phyloP scores from a whole-genome alignment of 1,140 invertebrate species.

The Drosophila nannoptera region DNA sequence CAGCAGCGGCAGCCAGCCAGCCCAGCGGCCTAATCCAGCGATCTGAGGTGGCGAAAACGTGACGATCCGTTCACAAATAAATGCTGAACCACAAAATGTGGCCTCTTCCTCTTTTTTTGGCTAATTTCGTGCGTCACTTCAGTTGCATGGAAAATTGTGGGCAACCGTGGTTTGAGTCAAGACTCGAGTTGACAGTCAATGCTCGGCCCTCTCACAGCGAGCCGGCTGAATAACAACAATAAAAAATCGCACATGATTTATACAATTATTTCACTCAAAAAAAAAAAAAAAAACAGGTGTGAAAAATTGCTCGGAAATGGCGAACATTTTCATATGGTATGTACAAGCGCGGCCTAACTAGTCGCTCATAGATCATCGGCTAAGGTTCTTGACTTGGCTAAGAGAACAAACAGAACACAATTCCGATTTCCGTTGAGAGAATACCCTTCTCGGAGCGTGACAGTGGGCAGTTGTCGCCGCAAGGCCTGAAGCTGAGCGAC shows the following conservation, averaged over 20 bases:
- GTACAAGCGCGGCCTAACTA: background rate
- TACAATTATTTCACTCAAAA: constrained; percentile 1
- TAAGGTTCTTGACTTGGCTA: background rate
- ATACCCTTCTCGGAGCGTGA: background rate
- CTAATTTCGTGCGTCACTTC: constrained; percentile 42
- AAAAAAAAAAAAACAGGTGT: background rate
- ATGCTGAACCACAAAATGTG: constrained; percentile 18
- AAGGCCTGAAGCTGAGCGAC: background rate
- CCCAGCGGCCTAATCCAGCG: constrained; percentile 54
- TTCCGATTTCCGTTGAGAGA: too few species aligned
- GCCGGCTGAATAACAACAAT: background rate
- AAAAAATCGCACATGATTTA: constrained; percentile 12
- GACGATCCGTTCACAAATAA: constrained; percentile 40
- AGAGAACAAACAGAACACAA: background rate
- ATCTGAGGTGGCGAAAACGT: constrained; percentile 67
- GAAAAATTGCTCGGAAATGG: constrained; percentile 12
- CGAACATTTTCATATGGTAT: constrained; percentile 3
- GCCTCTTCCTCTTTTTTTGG: background rate
- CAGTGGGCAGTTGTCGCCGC: too few species aligned
- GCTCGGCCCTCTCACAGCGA: constrained; percentile 3
- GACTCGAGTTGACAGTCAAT: constrained; percentile 31
- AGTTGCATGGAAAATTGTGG: constrained; percentile 41
- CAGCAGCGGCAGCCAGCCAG: constrained; percentile 43
- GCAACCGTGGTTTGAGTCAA: constrained; percentile 55
- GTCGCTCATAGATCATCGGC: background rate